Conservation (phyloP, 1,140 invertebrate genomes). For the Hestina assimilis region DNA sequence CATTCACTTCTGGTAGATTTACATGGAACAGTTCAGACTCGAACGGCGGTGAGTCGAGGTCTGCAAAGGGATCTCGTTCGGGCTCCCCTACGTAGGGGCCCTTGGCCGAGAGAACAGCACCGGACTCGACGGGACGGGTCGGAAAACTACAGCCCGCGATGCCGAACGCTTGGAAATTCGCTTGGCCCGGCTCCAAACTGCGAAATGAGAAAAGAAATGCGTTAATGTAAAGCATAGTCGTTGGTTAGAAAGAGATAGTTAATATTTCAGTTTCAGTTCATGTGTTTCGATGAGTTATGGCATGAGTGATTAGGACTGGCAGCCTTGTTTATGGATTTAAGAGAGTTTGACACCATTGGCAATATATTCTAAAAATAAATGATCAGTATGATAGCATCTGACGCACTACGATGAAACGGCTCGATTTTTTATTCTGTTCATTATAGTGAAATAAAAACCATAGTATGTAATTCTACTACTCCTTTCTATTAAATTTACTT, state of each 20-base stretch:
- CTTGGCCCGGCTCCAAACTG: slow-evolving; percentile 78
- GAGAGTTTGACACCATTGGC: slow-evolving; percentile 59
- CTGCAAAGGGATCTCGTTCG: slow-evolving; percentile 53
- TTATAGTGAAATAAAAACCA: neutral
- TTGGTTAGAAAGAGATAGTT: slow-evolving; percentile 66
- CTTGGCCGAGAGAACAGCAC: slow-evolving; percentile 54
- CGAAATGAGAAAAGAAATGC: slow-evolving; percentile 77
- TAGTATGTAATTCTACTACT: neutral
- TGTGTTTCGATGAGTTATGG: slow-evolving; percentile 71
- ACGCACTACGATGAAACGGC: neutral
- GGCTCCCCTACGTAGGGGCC: slow-evolving; percentile 48
- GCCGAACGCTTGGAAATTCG: slow-evolving; percentile 74
- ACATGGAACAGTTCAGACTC: slow-evolving; percentile 35
- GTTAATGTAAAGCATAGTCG: slow-evolving; percentile 62
- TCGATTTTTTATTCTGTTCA: neutral
- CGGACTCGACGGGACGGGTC: slow-evolving; percentile 66
- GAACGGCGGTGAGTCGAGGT: slow-evolving; percentile 55
- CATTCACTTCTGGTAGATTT: slow-evolving; percentile 37
- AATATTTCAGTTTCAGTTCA: slow-evolving; percentile 57
- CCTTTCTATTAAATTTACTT: neutral
- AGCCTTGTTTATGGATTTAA: slow-evolving; percentile 60
- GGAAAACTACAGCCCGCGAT: slow-evolving; percentile 73
- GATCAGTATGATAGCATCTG: slow-evolving; percentile 24
- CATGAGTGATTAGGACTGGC: slow-evolving; percentile 65
- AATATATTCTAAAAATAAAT: slow-evolving; percentile 61